Conservation (phyloP, 2,888 invertebrate genomes). For the Bembecia ichneumoniformis region DNA sequence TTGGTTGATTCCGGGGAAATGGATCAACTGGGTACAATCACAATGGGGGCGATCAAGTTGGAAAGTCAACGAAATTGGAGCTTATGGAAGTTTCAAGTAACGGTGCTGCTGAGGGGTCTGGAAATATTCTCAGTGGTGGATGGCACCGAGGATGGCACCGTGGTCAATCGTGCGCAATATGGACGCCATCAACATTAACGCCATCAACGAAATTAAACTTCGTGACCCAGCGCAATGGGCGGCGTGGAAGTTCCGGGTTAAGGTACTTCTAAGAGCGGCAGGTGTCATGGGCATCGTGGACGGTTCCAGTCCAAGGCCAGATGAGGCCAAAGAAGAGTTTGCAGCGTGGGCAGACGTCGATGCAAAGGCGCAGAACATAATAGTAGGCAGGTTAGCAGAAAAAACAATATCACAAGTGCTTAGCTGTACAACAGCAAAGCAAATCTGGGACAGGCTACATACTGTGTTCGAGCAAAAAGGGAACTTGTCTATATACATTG, state of each 20-base stretch:
- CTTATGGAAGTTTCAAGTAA: not conserved
- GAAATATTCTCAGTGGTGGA: not conserved
- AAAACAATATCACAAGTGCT: not conserved
- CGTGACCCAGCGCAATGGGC: not conserved
- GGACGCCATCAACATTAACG: too few species aligned
- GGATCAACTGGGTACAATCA: not conserved
- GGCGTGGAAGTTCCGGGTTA: not conserved
- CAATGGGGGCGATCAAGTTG: not conserved
- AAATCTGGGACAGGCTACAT: slow-evolving; percentile 1
- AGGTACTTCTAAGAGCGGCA: not conserved
- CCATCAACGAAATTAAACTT: too few species aligned
- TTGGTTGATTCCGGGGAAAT: not conserved
- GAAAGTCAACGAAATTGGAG: not conserved
- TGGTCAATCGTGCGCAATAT: too few species aligned
- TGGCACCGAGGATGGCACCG: not conserved
- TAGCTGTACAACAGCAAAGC: not conserved
- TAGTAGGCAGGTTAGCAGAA: not conserved
- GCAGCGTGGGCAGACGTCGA: not conserved
- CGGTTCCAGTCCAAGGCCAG: not conserved
- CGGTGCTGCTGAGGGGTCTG: not conserved
- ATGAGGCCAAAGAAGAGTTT: not conserved
- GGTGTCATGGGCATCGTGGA: not conserved
- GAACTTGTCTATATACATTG: not conserved
- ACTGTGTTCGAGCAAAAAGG: slow-evolving; percentile 1
- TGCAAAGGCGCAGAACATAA: not conserved